phyloP scores from a whole-genome alignment of 2,797 vertebrate genomes.

The Gadopsis marmoratus region DNA sequence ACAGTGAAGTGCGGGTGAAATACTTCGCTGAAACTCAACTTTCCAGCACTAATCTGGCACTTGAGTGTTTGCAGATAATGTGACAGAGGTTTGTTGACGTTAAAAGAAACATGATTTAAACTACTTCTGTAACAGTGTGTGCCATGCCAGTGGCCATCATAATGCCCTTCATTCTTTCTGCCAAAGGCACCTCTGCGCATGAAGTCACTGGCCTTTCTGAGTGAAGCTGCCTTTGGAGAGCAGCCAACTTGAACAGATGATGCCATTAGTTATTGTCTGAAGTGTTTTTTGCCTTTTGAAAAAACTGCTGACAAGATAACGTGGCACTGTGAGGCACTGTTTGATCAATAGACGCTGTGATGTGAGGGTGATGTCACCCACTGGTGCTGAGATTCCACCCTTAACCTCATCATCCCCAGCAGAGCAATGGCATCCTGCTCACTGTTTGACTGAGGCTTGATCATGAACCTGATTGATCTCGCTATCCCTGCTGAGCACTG shows the following conservation, averaged over 20 bases:
- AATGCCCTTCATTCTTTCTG: slow-evolving; percentile 50
- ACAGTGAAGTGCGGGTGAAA: background rate
- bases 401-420: slow-evolving; percentile 8
- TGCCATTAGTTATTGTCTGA: slow-evolving; percentile 59
- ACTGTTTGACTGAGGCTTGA: background rate
- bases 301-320: slow-evolving; percentile 35
- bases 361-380: slow-evolving; percentile 46
- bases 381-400: slow-evolving; percentile 22
- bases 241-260: slow-evolving; percentile 52
- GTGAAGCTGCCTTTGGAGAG: slow-evolving; percentile 39
- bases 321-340: slow-evolving; percentile 44
- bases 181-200: slow-evolving; percentile 23
- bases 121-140: slow-evolving; percentile 37
- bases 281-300: slow-evolving; percentile 34
- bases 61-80: slow-evolving; percentile 11
- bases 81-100: slow-evolving; percentile 14
- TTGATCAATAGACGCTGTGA: slow-evolving; percentile 36
- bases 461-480: background rate
- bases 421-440: background rate
- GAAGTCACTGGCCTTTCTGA: slow-evolving; percentile 61
- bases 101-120: slow-evolving; percentile 7
- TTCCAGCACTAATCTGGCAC: background rate
- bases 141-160: slow-evolving; percentile 18
- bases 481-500: too few species aligned
- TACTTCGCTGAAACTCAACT: background rate